These are phyloP conservation scores for Corythucha ciliata DNA, from an alignment of 2,888 invertebrate species.

Conservation along the genomic window DNA sequence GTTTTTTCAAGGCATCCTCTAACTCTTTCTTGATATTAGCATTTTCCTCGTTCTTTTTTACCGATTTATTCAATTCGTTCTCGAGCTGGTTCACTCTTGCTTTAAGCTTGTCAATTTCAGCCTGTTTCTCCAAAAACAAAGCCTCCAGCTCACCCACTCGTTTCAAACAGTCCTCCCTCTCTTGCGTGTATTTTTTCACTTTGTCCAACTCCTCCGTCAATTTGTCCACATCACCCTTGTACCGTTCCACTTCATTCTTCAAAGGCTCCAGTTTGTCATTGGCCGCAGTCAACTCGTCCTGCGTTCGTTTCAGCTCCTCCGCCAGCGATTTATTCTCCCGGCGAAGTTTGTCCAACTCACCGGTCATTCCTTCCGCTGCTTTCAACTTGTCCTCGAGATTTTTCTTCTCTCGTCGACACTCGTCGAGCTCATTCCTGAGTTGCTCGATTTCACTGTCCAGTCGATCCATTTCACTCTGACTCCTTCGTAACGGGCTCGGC, in stretches of 20 bases:
- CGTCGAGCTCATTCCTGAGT: background rate
- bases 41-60: background rate
- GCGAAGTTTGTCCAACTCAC: background rate
- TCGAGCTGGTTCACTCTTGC: constrained; percentile 2
- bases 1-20: constrained; percentile 2
- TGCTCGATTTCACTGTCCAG: constrained; percentile 14
- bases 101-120: constrained; percentile 23
- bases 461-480: no score
- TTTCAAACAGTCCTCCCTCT: constrained; percentile 9
- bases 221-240: background rate
- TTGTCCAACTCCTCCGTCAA: constrained; percentile 3
- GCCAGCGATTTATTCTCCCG: background rate
- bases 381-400: constrained; percentile 1
- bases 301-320: background rate
- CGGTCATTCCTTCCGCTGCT: background rate
- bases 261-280: background rate
- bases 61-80: constrained; percentile 1
- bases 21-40: background rate
- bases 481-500: no score
- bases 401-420: constrained; percentile 4
- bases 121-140: constrained; percentile 19
- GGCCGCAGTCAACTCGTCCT: background rate
- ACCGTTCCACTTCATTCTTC: background rate
- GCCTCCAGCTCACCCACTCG: constrained; percentile 14
- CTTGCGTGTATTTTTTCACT: constrained; percentile 4